Percentiles rank a stretch among this genome's conserved stretches.
These are phyloP conservation scores for Fulica atra DNA, from an alignment of 2,113 vertebrate species.

Conservation along the genomic window DNA sequence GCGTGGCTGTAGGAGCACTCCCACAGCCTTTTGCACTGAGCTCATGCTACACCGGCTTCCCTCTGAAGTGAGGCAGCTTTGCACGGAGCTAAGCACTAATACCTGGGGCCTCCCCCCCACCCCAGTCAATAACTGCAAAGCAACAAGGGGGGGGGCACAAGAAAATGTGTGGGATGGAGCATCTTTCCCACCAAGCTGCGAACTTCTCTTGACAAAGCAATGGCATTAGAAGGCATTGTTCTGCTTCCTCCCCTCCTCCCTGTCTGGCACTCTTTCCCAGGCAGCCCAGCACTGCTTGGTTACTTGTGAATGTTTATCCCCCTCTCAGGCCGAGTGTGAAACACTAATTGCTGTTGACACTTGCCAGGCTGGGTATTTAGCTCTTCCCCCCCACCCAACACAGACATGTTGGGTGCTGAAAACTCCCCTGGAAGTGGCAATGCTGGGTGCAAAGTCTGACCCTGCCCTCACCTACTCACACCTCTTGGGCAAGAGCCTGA, in stretches of 20 bases:
- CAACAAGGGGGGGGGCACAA: neutral
- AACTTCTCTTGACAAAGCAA: neutral
- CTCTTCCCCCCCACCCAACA: neutral
- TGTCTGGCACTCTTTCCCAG: constrained; percentile 31
- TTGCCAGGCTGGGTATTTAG: neutral
- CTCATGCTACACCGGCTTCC: neutral
- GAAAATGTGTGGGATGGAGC: neutral
- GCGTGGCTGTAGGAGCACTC: neutral
- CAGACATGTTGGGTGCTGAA: neutral
- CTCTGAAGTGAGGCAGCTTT: neutral
- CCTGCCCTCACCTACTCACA: neutral
- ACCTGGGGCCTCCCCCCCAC: neutral
- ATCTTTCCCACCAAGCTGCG: neutral
- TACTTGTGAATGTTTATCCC: neutral
- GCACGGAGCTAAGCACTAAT: neutral
- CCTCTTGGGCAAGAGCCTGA: neutral
- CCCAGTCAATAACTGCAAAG: neutral
- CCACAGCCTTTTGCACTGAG: neutral
- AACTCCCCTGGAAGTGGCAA: neutral
- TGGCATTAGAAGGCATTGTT: neutral
- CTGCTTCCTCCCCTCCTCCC: constrained; percentile 1
- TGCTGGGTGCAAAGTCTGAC: neutral
- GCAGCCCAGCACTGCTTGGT: neutral
- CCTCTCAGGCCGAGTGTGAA: constrained; percentile 2
- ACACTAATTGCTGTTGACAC: constrained; percentile 63